phyloP scores from a whole-genome alignment of 2,888 invertebrate genomes.

The Trichopria drosophilae region DNA sequence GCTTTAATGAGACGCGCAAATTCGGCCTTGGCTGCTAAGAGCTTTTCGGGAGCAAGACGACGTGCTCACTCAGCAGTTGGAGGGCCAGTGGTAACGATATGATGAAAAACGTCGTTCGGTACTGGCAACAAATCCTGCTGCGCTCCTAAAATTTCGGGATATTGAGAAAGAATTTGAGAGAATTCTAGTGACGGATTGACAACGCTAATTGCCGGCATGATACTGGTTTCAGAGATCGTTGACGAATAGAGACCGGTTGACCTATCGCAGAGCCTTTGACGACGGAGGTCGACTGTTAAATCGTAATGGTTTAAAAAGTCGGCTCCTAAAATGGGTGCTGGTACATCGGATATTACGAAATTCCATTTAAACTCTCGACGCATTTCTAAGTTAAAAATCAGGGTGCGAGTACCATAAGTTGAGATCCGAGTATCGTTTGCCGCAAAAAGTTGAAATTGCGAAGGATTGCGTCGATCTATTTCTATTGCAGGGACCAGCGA shows the following conservation, averaged over 20 bases:
- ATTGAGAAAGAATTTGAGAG: conserved; percentile 5
- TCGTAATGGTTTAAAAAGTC: conserved; percentile 25
- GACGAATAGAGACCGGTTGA: background rate
- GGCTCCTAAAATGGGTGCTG: conserved; percentile 29
- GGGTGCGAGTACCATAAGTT: conserved; percentile 26
- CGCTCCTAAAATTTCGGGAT: conserved; percentile 20
- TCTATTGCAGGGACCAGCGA: conserved; percentile 11
- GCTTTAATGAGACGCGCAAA: conserved; percentile 10
- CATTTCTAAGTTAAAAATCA: conserved; percentile 27
- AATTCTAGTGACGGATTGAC: background rate
- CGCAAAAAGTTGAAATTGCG: background rate
- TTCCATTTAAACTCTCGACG: conserved; percentile 28
- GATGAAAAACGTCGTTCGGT: conserved; percentile 36
- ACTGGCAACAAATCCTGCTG: too few species aligned
- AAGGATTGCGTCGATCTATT: background rate
- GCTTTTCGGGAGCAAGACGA: conserved; percentile 77
- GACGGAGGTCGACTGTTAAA: conserved; percentile 5
- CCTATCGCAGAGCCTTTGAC: conserved; percentile 8
- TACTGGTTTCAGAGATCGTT: conserved; percentile 6
- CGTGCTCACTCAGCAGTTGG: conserved; percentile 45
- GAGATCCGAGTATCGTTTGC: conserved; percentile 32
- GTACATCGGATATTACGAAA: conserved; percentile 28
- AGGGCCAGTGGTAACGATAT: conserved; percentile 41
- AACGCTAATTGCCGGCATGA: background rate
- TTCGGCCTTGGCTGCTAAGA: conserved; percentile 66